Base-by-base conservation (phyloP, 2,888 invertebrate genomes). In the Craniophora ligustri region DNA sequence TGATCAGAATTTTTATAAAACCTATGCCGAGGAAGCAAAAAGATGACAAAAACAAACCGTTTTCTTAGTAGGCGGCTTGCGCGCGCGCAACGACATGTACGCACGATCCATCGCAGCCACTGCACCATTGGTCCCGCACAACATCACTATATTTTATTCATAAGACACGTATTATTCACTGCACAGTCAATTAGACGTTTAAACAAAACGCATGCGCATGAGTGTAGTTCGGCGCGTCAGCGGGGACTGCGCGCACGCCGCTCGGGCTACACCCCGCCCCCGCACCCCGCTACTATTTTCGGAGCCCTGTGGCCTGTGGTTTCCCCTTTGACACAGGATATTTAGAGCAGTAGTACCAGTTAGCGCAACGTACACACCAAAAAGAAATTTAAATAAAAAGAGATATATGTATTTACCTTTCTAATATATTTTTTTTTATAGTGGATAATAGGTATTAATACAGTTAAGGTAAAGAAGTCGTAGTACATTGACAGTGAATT, bases 1-100 rank as follows among this genome's bases (percentile, higher is more conserved):
- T 2, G 4, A 26, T 26, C n/a, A 4, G n/a, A 26, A 26, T n/a
- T n/a, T n/a, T n/a, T 5, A n/a, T n/a, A 26, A 4, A 26, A n/a
- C 8, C 10, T 8, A 23, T n/a, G 0, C n/a, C n/a, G 23, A 0
- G 0, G 39, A 36, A 16, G 28, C 41, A 48, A 38, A 28, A 13
- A 50, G 16, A 38, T 34, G 42, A 46, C 41, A 30, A 55, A 66
- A 68, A 85, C 88, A 47, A 75, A 91, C 89, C 87, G 91, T 89
- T 47, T 86, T 86, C 41, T 85, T 88, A 3, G 85, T 65, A 51
- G 84, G 85, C 14, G 93, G 93, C 74, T 91, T 92, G 75, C 94
- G 89, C 67, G 91, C 94, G 51, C 94, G 90, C 82, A 94, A 75
- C 40, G 94, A 93, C 94, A 94, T 94, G 61, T 94, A 94, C 47